Base-by-base conservation (phyloP, 2,888 invertebrate genomes). In the Cotesia congregata region DNA sequence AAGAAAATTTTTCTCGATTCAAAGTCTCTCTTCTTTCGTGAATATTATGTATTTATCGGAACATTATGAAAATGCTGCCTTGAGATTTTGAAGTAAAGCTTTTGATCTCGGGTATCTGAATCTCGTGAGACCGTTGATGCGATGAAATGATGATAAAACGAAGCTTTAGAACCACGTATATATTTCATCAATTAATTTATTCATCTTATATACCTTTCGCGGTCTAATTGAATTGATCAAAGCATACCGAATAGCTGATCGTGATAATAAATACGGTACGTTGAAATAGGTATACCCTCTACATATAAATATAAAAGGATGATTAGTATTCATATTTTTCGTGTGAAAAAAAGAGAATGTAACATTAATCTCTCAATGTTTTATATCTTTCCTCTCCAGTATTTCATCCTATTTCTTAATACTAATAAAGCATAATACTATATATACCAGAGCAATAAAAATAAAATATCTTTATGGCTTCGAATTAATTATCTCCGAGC, bases 221-320 rank as follows among this genome's bases (percentile, higher is more conserved):
- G 75, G 79, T 80, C 79, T 80, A 82, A 82, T 82, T 82, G 81
- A 82, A 80, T 73, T 82, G 80, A 82, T 82, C 81, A 82, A 82
- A 82, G 73, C 67, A 71, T 40, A 61, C 67, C 72, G 76, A 75
- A 77, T 79, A 74, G 65, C 72, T 69, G 76, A 75, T 76, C 77
- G 73, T 74, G 75, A 80, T 79, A 79, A 80, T 82, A 82, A 80
- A 82, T 77, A 80, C 76, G 78, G 75, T 78, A 80, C 79, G 79
- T 82, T 80, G 80, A 78, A 74, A 65, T 30, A 72, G 38, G 74
- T 20, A 41, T 68, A 30, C 30, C 30, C 30, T 30, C 30, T 30
- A n/a, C 30, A 72, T 61, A 62, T 15, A 60, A 7, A 50, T 50
- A 50, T 50, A 50, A 50, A 12, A 12, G 9, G 50, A 1, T 71